These are phyloP conservation scores for Boloria selene DNA, from an alignment of 2,888 invertebrate species.

Conservation along the genomic window DNA sequence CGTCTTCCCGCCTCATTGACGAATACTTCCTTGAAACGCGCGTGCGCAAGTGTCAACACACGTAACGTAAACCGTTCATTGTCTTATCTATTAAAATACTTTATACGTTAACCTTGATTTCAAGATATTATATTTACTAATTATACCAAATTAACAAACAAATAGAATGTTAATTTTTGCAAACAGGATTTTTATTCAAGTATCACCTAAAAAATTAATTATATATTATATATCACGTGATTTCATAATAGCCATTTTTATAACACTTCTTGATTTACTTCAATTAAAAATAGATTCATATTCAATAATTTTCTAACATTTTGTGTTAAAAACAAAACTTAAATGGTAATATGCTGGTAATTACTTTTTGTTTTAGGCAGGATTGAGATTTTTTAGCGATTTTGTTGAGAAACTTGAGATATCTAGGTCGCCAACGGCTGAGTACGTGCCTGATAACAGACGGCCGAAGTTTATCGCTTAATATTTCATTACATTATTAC, in stretches of 20 bases:
- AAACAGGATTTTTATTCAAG: no score
- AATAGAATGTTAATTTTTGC: no score
- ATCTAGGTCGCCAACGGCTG: slow-evolving; percentile 36
- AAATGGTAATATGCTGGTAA: no score
- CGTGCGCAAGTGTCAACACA: slow-evolving; percentile 55
- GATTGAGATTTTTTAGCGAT: slow-evolving; percentile 33
- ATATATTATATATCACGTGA: not conserved
- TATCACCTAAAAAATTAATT: not conserved
- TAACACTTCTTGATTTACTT: no score
- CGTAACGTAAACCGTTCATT: slow-evolving; percentile 32
- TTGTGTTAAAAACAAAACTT: no score
- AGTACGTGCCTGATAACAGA: slow-evolving; percentile 27
- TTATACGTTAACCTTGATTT: slow-evolving; percentile 19
- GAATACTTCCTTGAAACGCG: slow-evolving; percentile 66
- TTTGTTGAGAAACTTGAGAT: slow-evolving; percentile 31
- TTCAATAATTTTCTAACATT: no score
- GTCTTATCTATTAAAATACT: slow-evolving; percentile 23
- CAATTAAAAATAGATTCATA: no score
- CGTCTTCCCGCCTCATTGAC: slow-evolving; percentile 59
- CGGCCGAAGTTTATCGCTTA: slow-evolving; percentile 35
- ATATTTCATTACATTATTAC: slow-evolving; percentile 27
- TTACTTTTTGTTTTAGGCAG: slow-evolving; percentile 11
- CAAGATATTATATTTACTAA: slow-evolving; percentile 8
- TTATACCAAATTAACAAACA: slow-evolving; percentile 2
- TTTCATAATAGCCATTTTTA: no score